These are phyloP conservation scores for Temnothorax longispinosus DNA, from an alignment of 1,140 invertebrate genomes.

Conservation along the genomic window DNA sequence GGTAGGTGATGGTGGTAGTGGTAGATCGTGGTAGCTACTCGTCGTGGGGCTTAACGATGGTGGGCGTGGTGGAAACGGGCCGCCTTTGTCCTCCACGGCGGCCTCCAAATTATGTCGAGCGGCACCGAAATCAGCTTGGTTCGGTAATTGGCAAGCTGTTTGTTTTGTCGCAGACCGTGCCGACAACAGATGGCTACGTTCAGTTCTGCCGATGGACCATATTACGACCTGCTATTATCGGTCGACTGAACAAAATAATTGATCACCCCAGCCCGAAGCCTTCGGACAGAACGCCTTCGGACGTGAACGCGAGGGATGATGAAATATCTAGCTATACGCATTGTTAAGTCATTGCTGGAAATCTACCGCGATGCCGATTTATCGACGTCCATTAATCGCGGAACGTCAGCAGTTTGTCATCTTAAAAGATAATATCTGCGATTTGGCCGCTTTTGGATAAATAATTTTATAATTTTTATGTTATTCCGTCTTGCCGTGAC, in stretches of 20 bases:
- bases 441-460: not conserved
- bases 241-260: conserved; percentile 61
- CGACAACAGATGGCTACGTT: conserved; percentile 71
- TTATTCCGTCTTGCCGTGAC: not conserved
- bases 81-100: conserved; percentile 78
- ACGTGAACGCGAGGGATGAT: conserved; percentile 30
- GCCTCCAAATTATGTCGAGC: conserved; percentile 79
- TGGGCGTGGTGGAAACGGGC: conserved; percentile 74
- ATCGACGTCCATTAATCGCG: conserved; percentile 1
- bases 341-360: conserved; percentile 32
- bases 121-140: conserved; percentile 73
- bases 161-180: conserved; percentile 79
- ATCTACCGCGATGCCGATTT: not conserved
- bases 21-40: conserved; percentile 59
- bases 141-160: conserved; percentile 82
- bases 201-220: conserved; percentile 51
- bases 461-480: not conserved
- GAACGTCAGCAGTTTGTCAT: conserved; percentile 7
- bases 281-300: not conserved
- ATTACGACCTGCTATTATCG: conserved; percentile 69
- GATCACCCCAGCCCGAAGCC: conserved; percentile 34
- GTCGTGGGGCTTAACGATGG: conserved; percentile 73
- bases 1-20: conserved; percentile 53
- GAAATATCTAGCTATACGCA: not conserved
- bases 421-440: not conserved